Base-by-base conservation (phyloP, 2,888 invertebrate genomes). In the Barypeithes pellucidus region DNA sequence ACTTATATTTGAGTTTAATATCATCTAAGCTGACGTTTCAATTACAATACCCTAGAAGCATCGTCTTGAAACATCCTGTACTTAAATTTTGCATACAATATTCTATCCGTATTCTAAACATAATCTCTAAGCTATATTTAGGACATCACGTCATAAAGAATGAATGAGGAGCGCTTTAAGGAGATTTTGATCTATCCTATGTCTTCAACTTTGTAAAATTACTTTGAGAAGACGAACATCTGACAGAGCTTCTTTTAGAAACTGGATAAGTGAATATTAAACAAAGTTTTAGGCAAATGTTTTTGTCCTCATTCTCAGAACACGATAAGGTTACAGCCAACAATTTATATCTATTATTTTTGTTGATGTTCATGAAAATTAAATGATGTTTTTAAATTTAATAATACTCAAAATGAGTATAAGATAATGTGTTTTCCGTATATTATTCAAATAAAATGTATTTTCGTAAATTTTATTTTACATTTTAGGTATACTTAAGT, bases 231-330 rank as follows among this genome's bases (percentile, higher is more conserved):
- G 36, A 43, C 41, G 29, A 24, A 14, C 54, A 66, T 54, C 54
- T 66, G 52, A 67, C 41, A 45, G 59, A 67, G 57, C 67, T 59
- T 36, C 59, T 67, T 59, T 57, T 43, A 67, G 14, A 39, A 57
- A 45, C 36, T 29, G 57, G 16, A 67, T 59, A 57, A 54, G 57
- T 24, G 41, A 39, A 67, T 14, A 11, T 57, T 41, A 11, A 14
- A 12, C 18, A 29, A 45, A 45, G 16, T 57, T 57, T 43, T 16
- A 39, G 41, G 36, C 24, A 52, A 52, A 18, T 36, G 14, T 7
- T 43, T 16, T 39, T 39, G n/a, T 39, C n/a, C 9, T 36, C 36
- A 9, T 7, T 36, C 8, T 39, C 12, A n/a, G n/a, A n/a, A n/a
- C n/a, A n/a, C n/a, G n/a, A n/a, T n/a, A 11, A 36, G 9, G 36